phyloP scores from a whole-genome alignment of 2,797 vertebrate species.

The Paguma larvata region DNA sequence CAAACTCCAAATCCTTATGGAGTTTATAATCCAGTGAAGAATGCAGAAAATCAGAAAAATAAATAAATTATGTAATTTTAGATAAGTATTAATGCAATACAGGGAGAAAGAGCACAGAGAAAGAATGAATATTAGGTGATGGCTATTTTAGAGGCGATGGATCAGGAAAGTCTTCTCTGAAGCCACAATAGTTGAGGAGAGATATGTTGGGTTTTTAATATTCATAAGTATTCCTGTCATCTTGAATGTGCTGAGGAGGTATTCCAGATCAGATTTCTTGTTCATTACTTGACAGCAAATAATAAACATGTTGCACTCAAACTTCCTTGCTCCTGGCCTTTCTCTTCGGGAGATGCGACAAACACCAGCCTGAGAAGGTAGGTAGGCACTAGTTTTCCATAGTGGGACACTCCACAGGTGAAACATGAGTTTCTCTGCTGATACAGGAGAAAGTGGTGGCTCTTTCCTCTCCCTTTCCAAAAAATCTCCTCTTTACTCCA shows the following conservation, averaged over 20 bases:
- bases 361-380: background rate
- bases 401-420: background rate
- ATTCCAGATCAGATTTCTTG: background rate
- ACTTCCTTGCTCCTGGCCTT: background rate
- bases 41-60: background rate
- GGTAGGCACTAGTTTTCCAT: background rate
- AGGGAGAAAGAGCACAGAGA: background rate
- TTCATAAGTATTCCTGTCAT: background rate
- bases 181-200: background rate
- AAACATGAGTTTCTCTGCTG: background rate
- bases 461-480: background rate
- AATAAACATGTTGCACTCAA: background rate
- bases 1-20: background rate
- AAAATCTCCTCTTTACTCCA: background rate
- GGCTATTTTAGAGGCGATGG: background rate
- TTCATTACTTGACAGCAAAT: background rate
- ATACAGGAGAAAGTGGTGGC: background rate
- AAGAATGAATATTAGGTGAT: background rate
- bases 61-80: background rate
- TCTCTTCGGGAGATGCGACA: background rate
- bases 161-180: background rate
- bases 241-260: background rate
- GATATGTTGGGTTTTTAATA: background rate
- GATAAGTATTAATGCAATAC: background rate
- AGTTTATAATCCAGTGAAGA: background rate